Percentiles rank a stretch among this genome's conserved stretches.
phyloP scores from a whole-genome alignment of 2,113 vertebrate genomes.

The Rhea pennata region DNA sequence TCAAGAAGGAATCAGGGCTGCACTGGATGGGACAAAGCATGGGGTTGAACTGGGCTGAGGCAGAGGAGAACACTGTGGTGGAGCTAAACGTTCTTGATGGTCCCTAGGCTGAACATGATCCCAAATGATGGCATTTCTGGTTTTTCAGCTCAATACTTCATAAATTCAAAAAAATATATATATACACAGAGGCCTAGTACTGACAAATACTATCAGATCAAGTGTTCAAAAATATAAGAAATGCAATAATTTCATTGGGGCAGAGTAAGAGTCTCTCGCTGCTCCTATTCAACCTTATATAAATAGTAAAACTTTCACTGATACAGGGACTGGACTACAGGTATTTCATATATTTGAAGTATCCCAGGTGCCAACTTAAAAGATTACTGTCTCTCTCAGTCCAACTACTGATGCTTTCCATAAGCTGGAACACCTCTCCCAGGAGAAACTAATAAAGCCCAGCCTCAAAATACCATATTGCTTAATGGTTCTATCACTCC shows the following conservation, averaged over 20 bases:
- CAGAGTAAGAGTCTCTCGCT: not conserved
- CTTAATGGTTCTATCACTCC: not conserved
- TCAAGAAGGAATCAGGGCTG: not conserved
- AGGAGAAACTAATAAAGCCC: not conserved
- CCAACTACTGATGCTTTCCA: not conserved
- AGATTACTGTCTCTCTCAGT: not conserved
- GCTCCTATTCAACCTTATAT: not conserved
- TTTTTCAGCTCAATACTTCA: not conserved
- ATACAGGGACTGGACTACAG: not conserved
- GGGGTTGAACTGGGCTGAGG: not conserved
- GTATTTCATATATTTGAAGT: not conserved
- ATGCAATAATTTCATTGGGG: not conserved
- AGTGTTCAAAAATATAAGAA: not conserved
- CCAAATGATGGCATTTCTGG: not conserved
- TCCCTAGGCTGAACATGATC: not conserved
- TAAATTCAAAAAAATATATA: not conserved
- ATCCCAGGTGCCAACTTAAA: not conserved
- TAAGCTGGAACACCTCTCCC: not conserved
- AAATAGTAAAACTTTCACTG: not conserved
- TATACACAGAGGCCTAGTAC: not conserved
- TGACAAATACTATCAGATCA: not conserved
- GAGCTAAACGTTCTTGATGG: no score
- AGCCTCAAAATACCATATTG: not conserved
- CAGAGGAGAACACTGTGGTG: not conserved
- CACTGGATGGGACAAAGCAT: not conserved